Evolutionary conservation across 2,888 invertebrate genomes (phyloP).

Genomic region (Dynastes tityus): DNA sequence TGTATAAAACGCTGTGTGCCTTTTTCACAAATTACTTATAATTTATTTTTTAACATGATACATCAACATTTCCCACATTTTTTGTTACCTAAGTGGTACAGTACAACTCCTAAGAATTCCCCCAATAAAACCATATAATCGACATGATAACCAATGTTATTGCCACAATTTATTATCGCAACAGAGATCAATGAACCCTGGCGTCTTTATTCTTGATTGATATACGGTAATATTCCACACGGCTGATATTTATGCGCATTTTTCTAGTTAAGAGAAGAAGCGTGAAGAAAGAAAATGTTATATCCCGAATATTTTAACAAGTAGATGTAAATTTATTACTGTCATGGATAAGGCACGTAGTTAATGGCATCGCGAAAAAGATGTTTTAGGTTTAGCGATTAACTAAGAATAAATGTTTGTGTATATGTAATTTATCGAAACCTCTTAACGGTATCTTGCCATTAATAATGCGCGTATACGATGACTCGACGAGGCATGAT

Average conservation of each 20-base stretch:
- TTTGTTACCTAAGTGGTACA: too few relatives aligned
- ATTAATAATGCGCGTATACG: slow-evolving; percentile 9
- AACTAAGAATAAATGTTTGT: neutral
- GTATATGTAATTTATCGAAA: slow-evolving; percentile 13
- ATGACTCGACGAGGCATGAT: neutral
- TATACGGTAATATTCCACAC: neutral
- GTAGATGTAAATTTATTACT: slow-evolving; percentile 19
- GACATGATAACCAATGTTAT: neutral
- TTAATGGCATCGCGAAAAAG: slow-evolving; percentile 6
- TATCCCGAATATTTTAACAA: slow-evolving; percentile 27
- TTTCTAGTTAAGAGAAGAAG: neutral
- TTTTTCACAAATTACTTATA: too few relatives aligned
- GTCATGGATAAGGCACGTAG: slow-evolving; percentile 6
- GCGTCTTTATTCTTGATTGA: neutral
- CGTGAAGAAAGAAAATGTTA: slow-evolving; percentile 2
- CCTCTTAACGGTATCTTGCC: slow-evolving; percentile 9
- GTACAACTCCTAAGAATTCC: too few relatives aligned
- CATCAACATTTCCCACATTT: too few relatives aligned
- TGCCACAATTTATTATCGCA: slow-evolving; percentile 6
- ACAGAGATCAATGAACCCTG: neutral
- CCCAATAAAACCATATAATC: neutral
- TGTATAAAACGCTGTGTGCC: too few relatives aligned
- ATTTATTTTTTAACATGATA: too few relatives aligned
- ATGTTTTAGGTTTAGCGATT: neutral
- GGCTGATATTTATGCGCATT: neutral